Percentiles rank a stretch among this genome's conserved stretches.
These are phyloP conservation scores for Clivina fossor DNA, from an alignment of 2,888 invertebrate species.

Conservation along the genomic window DNA sequence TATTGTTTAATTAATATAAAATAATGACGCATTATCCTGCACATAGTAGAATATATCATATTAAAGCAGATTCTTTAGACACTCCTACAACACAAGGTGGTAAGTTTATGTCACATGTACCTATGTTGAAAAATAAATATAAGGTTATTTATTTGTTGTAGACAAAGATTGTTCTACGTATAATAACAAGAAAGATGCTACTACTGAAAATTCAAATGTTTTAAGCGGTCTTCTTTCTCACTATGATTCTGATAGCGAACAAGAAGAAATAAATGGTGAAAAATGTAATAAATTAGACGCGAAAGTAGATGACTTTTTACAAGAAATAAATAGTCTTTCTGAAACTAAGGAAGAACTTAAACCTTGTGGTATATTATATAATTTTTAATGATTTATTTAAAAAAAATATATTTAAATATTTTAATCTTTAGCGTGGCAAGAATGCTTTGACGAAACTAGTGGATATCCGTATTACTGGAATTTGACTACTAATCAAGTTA, in stretches of 20 bases:
- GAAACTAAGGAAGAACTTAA: conserved; percentile 3
- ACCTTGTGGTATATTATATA: conserved; percentile 16
- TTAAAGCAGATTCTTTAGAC: conserved; percentile 28
- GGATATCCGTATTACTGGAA: conserved; percentile 70
- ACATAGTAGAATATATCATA: conserved; percentile 27
- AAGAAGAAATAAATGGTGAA: conserved; percentile 20
- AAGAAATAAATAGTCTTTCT: conserved; percentile 51
- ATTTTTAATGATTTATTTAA: neutral
- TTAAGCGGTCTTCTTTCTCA: conserved; percentile 27
- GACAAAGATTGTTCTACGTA: neutral
- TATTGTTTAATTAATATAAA: neutral
- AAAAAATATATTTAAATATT: conserved; percentile 3
- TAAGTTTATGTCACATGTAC: conserved; percentile 6
- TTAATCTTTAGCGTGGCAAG: conserved; percentile 62
- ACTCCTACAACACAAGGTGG: conserved; percentile 12
- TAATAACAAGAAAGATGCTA: conserved; percentile 3
- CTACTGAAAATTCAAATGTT: conserved; percentile 10
- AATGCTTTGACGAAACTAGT: conserved; percentile 62
- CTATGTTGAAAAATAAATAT: neutral
- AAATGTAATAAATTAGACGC: conserved; percentile 45
- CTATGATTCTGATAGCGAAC: conserved; percentile 30
- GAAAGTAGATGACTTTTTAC: conserved; percentile 51
- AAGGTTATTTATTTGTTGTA: neutral
- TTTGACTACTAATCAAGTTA: conserved; percentile 62
- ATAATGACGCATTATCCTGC: conserved; percentile 27